phyloP scores from a whole-genome alignment of 1,140 invertebrate genomes.

The Panagrolaimus sp. region DNA sequence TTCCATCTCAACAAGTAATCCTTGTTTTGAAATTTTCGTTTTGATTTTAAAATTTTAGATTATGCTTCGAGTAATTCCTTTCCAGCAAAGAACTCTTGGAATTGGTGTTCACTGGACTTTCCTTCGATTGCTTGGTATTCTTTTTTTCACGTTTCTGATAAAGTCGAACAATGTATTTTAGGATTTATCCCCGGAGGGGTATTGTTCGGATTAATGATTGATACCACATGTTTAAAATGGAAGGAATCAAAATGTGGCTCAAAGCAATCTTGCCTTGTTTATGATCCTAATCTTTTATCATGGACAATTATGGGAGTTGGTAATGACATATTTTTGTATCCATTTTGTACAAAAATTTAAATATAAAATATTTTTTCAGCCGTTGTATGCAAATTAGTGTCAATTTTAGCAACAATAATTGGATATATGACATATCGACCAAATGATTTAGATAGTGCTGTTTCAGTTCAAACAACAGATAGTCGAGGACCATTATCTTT shows the following conservation, averaged over 20 bases:
- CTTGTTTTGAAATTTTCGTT: slow-evolving; percentile 4
- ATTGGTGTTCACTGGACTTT: slow-evolving; percentile 59
- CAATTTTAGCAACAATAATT: slow-evolving; percentile 57
- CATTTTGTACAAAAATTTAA: slow-evolving; percentile 6
- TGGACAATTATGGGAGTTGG: slow-evolving; percentile 58
- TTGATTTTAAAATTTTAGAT: slow-evolving; percentile 40
- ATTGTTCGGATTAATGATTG: slow-evolving; percentile 57
- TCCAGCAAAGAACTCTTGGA: slow-evolving; percentile 57
- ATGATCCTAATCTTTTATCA: slow-evolving; percentile 50
- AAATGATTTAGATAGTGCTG: slow-evolving; percentile 50
- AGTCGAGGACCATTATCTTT: slow-evolving; percentile 48
- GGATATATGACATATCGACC: slow-evolving; percentile 58
- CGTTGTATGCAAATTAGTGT: slow-evolving; percentile 57
- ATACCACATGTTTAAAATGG: slow-evolving; percentile 58
- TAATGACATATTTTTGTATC: slow-evolving; percentile 21
- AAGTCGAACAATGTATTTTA: slow-evolving; percentile 30
- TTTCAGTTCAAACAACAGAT: slow-evolving; percentile 51
- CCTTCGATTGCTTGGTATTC: slow-evolving; percentile 47
- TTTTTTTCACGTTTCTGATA: slow-evolving; percentile 5
- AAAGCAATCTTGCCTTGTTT: slow-evolving; percentile 51
- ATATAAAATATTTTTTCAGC: slow-evolving; percentile 41
- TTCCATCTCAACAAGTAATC: slow-evolving; percentile 55
- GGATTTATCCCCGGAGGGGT: slow-evolving; percentile 58
- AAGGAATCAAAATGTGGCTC: slow-evolving; percentile 51
- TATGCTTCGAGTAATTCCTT: slow-evolving; percentile 57